A percentile compares a stretch with the other conserved stretches of the same genome.
phyloP scores from a whole-genome alignment of 2,113 vertebrate species.

The Caranx ignobilis region DNA sequence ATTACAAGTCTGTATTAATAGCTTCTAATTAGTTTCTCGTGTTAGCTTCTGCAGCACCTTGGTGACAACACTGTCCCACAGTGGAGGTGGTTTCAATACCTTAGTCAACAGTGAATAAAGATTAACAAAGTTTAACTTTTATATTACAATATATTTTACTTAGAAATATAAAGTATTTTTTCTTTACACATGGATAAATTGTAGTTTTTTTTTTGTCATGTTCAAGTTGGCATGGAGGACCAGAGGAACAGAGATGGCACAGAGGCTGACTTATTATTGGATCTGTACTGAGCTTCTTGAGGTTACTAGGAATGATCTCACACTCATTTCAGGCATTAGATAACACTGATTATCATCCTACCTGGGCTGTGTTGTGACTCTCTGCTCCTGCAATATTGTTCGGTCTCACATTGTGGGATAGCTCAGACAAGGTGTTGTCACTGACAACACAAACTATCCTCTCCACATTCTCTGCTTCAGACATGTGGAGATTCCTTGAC shows the following conservation, averaged over 20 bases:
- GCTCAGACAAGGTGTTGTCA: slow-evolving; percentile 73
- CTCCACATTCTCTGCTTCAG: slow-evolving; percentile 53
- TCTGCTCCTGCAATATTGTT: slow-evolving; percentile 60
- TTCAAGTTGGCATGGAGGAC: background rate
- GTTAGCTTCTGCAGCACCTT: background rate
- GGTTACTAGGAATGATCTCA: slow-evolving; percentile 37
- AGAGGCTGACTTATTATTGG: background rate
- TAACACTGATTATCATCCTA: slow-evolving; percentile 59
- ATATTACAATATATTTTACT: background rate
- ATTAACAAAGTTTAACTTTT: background rate
- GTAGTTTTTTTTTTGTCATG: background rate
- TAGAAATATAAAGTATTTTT: background rate
- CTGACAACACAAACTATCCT: slow-evolving; percentile 70
- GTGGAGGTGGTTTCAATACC: background rate
- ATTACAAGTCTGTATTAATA: background rate
- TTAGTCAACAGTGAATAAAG: too few relatives aligned
- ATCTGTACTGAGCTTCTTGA: background rate
- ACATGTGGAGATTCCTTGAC: slow-evolving; percentile 73
- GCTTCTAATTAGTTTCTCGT: background rate
- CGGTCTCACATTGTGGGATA: slow-evolving; percentile 45
- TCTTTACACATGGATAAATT: background rate
- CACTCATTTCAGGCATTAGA: slow-evolving; percentile 55
- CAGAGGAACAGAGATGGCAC: background rate
- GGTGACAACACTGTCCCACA: background rate
- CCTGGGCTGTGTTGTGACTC: slow-evolving; percentile 25